Conservation (phyloP, 2,113 vertebrate species). For the Callithrix jacchus region DNA sequence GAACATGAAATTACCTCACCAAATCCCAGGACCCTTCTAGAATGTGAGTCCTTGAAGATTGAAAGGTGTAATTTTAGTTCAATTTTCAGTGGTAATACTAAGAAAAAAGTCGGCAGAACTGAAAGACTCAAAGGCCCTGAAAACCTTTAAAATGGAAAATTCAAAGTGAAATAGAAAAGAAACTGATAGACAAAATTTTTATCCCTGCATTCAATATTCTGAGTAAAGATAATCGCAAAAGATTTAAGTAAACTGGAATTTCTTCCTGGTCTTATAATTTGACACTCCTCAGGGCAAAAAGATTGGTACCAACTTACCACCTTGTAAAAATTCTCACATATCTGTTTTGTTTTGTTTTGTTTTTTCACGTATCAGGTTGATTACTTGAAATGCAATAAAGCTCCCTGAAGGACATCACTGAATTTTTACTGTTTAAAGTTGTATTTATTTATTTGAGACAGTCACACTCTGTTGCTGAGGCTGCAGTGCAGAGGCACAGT, state of each 20-base stretch:
- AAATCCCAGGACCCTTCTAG: not conserved
- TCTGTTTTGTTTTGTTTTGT: not conserved
- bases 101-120: not conserved
- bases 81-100: not conserved
- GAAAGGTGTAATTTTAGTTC: not conserved
- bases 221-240: not conserved
- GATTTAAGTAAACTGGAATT: not conserved
- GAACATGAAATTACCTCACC: not conserved
- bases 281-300: not conserved
- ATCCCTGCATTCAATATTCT: not conserved
- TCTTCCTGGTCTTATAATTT: not conserved
- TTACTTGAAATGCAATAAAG: conserved; percentile 12
- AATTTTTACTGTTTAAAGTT: not conserved
- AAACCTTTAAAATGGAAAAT: not conserved
- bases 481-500: too few relatives aligned
- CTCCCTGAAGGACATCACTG: not conserved
- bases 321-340: not conserved
- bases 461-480: too few relatives aligned
- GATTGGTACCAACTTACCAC: not conserved
- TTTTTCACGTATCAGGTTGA: not conserved
- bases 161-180: not conserved
- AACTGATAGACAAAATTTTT: not conserved
- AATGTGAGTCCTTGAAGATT: not conserved
- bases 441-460: too few relatives aligned
- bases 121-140: not conserved